Evolutionary conservation across 2,888 invertebrate genomes (phyloP).

Genomic region (Apamea anceps): DNA sequence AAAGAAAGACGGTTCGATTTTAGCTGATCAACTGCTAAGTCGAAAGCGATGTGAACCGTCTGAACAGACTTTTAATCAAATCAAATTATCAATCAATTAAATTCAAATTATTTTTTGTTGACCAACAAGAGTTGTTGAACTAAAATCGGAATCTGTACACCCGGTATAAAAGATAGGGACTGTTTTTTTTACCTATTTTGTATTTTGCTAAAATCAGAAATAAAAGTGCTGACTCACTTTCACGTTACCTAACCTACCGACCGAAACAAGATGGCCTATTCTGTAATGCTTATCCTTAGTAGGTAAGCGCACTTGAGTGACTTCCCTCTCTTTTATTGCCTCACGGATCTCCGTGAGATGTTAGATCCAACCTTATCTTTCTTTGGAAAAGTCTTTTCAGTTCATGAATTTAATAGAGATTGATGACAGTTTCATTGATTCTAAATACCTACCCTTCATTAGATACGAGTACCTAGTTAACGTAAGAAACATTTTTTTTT

Average conservation of each 20-base stretch:
- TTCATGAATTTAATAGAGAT: conserved; percentile 15
- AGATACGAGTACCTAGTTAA: background rate
- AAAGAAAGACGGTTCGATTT: too few relatives aligned
- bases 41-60: too few relatives aligned
- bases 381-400: background rate
- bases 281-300: background rate
- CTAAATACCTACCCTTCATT: background rate
- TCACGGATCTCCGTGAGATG: background rate
- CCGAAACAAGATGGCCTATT: background rate
- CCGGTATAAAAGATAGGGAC: too few relatives aligned
- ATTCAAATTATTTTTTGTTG: too few relatives aligned
- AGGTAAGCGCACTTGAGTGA: background rate
- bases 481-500: background rate
- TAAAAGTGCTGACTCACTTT: background rate
- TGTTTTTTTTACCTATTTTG: background rate
- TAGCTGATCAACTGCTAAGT: too few relatives aligned
- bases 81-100: too few relatives aligned
- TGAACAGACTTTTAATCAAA: too few relatives aligned
- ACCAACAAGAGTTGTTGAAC: too few relatives aligned
- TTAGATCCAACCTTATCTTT: background rate
- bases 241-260: too few relatives aligned
- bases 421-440: conserved; percentile 12
- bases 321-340: background rate
- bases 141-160: too few relatives aligned
- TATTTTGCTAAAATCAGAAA: background rate